Percentiles rank a stretch among this genome's conserved stretches.
Evolutionary conservation across 2,113 vertebrate genomes (phyloP).

Genomic region (Sitta europaea): DNA sequence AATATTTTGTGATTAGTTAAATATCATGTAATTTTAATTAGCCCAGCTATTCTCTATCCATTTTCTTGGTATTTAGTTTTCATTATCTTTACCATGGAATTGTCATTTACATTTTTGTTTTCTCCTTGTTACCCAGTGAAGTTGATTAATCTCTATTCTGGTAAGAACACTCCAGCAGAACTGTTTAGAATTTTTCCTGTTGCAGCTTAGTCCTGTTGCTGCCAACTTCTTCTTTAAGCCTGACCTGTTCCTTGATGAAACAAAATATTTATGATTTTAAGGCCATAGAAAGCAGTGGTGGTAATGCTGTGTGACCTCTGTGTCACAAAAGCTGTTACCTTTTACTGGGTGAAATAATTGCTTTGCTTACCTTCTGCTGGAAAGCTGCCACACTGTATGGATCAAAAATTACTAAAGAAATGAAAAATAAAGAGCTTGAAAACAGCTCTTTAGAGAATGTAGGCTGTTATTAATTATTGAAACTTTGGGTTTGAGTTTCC

Average conservation of each 20-base stretch:
- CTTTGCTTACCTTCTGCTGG: background rate
- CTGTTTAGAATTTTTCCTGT: accelerated
- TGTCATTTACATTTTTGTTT: background rate
- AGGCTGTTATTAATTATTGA: background rate
- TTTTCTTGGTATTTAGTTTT: background rate
- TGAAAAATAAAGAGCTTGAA: background rate
- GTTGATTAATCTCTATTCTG: background rate
- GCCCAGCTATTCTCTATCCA: background rate
- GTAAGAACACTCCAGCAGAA: background rate
- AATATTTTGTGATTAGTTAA: background rate
- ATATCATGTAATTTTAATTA: background rate
- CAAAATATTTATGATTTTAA: background rate
- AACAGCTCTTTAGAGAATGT: background rate
- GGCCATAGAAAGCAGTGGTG: background rate
- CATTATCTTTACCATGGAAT: background rate
- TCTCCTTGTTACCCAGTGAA: background rate
- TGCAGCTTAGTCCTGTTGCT: background rate
- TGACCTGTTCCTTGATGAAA: background rate
- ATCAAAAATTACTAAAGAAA: background rate
- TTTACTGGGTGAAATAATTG: background rate
- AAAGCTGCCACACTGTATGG: background rate
- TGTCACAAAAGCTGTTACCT: background rate
- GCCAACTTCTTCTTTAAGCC: background rate
- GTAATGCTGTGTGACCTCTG: background rate
- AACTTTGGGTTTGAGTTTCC: background rate